Conservation (phyloP, 2,113 vertebrate species). For the Xiphophorus maculatus region DNA sequence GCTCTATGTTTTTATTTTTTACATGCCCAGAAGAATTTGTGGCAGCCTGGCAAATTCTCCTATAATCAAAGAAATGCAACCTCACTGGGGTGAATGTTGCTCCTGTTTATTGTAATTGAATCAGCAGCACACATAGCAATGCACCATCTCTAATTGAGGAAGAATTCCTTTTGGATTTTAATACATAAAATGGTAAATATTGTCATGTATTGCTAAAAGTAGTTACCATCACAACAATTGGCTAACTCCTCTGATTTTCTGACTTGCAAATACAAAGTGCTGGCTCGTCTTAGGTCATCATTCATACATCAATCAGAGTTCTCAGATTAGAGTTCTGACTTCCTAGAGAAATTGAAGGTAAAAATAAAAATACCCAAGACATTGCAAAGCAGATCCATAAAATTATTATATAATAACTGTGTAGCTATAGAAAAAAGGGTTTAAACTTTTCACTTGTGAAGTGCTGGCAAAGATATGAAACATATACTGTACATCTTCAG, state of each 20-base stretch:
- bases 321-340: not conserved
- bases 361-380: not conserved
- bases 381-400: not conserved
- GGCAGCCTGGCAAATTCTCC: too few relatives aligned
- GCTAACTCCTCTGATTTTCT: not conserved
- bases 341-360: too few relatives aligned
- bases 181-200: not conserved
- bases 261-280: not conserved
- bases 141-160: not conserved
- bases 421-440: not conserved
- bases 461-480: not conserved
- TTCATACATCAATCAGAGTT: not conserved
- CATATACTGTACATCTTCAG: not conserved
- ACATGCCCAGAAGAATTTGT: too few relatives aligned
- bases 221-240: not conserved
- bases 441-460: not conserved
- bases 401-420: not conserved
- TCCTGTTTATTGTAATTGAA: too few relatives aligned
- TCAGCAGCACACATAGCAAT: too few relatives aligned
- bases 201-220: not conserved
- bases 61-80: too few relatives aligned
- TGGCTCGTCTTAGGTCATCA: not conserved
- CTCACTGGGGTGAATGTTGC: too few relatives aligned
- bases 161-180: not conserved
- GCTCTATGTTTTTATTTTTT: too few relatives aligned